Base-by-base conservation (phyloP, 2,888 invertebrate genomes). In the Callinectes sapidus region DNA sequence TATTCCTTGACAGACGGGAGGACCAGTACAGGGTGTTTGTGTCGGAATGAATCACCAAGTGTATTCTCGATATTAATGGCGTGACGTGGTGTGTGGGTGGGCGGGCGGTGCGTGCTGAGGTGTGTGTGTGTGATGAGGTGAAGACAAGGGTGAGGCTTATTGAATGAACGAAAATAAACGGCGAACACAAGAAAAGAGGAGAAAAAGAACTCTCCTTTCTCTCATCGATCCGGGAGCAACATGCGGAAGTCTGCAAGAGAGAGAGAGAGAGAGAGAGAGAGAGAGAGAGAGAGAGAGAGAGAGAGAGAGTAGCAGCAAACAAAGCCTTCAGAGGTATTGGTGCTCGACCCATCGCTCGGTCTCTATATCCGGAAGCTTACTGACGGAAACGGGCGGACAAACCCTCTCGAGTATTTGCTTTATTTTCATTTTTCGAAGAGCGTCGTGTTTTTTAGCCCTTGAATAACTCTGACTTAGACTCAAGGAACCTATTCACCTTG, bases 241-340 rank as follows among this genome's bases (percentile, higher is more conserved):
- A 61, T 61, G 61, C 61, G 61, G 61, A 61, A 61, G 61, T 61
- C 61, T 61, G 61, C 61, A 61, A 61, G 18, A 61, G 61, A 61
- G 61, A 61, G 61, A 61, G 61, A 61, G 61, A 61, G 61, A 71
- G 71, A 71, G 71, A 61, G 61, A 61, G 61, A 61, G 61, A 71
- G 71, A 71, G 71, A 71, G 71, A 71, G 71, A 71, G 71, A 71
- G 71, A 71, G 71, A 71, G 71, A 71, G 71, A 71, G 71, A 71
- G 71, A 71, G 71, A 71, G 71, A 71, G 1, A 71, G 71, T 6
- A 71, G 28, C 71, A 71, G 28, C 35, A 32, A 35, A 35, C 81
- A 35, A 35, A 81, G 71, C 71, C 71, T 71, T 28, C 28, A 61
- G 61, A 61, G 61, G 71, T 71, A 71, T 71, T 71, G 71, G 71